Conservation (phyloP, 2,888 invertebrate species). For the Callyntrura sp. region DNA sequence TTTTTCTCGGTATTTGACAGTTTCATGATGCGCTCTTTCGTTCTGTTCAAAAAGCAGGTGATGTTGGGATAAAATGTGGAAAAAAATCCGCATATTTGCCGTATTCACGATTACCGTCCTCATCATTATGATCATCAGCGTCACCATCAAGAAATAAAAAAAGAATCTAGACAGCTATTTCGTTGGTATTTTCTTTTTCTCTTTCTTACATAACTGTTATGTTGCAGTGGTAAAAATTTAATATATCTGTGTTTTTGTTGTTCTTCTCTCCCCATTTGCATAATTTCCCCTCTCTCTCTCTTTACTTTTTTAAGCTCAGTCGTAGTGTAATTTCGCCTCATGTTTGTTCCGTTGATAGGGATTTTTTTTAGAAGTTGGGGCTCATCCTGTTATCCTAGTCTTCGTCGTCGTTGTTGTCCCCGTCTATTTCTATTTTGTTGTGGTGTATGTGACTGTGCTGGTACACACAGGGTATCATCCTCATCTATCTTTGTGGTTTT, state of each 20-base stretch:
- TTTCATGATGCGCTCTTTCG: slow-evolving; percentile 30
- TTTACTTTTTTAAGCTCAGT: neutral
- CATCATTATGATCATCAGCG: neutral
- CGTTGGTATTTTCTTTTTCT: neutral
- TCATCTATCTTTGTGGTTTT: slow-evolving; percentile 25
- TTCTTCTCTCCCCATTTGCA: neutral
- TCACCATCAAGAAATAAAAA: slow-evolving; percentile 27
- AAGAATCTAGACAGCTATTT: slow-evolving; percentile 21
- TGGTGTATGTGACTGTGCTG: neutral
- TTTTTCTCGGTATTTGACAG: slow-evolving; percentile 7
- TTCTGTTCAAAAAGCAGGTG: neutral
- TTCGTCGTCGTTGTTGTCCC: neutral
- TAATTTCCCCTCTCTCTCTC: neutral
- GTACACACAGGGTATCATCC: neutral
- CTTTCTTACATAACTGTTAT: neutral
- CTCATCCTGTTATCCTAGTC: slow-evolving; percentile 26
- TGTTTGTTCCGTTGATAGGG: slow-evolving; percentile 31
- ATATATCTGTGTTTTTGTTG: too few relatives aligned
- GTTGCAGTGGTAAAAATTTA: neutral
- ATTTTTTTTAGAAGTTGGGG: slow-evolving; percentile 25
- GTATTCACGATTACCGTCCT: neutral
- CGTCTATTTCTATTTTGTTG: neutral
- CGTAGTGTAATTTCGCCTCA: slow-evolving; percentile 45
- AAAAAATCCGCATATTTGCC: neutral
- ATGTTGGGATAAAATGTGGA: neutral